phyloP scores from a whole-genome alignment of 2,888 invertebrate species.

The Lamproptera curius region DNA sequence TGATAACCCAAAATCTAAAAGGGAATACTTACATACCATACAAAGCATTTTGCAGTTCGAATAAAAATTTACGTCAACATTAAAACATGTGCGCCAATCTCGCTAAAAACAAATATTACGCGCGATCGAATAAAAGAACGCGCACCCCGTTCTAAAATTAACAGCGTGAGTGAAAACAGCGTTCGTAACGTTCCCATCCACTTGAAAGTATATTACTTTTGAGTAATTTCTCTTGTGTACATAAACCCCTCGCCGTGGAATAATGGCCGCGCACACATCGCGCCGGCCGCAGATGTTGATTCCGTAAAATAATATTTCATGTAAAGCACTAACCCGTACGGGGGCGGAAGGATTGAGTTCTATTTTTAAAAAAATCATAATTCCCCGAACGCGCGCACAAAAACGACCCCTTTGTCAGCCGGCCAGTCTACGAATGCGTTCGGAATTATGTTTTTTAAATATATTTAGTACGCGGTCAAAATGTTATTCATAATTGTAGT shows the following conservation, averaged over 20 bases:
- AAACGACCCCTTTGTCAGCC: constrained; percentile 44
- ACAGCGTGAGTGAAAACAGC: constrained; percentile 44
- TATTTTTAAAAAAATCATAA: constrained; percentile 71
- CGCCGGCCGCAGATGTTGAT: constrained; percentile 71
- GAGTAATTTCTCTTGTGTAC: constrained; percentile 71
- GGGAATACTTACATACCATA: too few relatives aligned
- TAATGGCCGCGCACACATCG: constrained; percentile 51
- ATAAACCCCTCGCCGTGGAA: constrained; percentile 56
- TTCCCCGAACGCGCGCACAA: constrained; percentile 57
- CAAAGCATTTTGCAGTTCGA: too few relatives aligned
- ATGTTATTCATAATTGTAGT: too few relatives aligned
- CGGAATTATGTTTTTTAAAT: background rate
- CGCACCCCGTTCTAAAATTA: constrained; percentile 39
- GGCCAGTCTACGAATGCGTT: too few relatives aligned
- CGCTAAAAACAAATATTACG: constrained; percentile 21
- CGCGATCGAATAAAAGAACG: constrained; percentile 31
- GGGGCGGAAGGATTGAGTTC: constrained; percentile 78
- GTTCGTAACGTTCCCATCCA: constrained; percentile 64
- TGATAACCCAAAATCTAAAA: too few relatives aligned
- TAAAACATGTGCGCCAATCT: constrained; percentile 3
- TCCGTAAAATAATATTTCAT: constrained; percentile 79
- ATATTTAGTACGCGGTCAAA: too few relatives aligned
- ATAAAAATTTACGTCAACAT: too few relatives aligned
- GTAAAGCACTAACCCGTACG: constrained; percentile 74
- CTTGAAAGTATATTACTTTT: constrained; percentile 67